A percentile compares a stretch with the other conserved stretches of the same genome.
phyloP scores from a whole-genome alignment of 2,797 vertebrate species.

The Neomorphus geoffroyi region DNA sequence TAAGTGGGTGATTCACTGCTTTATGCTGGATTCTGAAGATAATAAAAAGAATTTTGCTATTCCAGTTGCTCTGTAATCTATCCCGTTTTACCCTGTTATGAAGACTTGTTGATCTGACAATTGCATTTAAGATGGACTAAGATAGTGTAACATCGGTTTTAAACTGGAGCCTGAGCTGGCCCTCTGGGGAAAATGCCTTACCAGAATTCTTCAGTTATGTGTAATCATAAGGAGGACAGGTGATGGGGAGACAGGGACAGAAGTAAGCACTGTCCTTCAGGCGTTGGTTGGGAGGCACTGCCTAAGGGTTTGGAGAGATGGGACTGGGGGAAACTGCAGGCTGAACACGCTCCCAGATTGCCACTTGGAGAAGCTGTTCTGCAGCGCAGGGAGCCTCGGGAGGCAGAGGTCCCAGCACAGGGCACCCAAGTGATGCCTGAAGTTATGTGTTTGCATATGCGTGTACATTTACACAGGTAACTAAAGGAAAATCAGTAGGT shows the following conservation, averaged over 20 bases:
- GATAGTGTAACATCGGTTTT: accelerated
- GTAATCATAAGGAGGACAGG: neutral
- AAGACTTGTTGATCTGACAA: constrained; percentile 23
- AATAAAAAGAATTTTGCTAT: neutral
- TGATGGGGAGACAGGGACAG: neutral
- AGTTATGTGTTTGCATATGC: neutral
- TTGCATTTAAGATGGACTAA: neutral
- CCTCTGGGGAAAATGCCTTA: neutral
- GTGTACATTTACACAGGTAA: neutral
- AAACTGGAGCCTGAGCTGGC: neutral
- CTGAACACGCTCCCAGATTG: neutral
- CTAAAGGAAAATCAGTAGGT: neutral
- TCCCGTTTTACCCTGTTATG: neutral
- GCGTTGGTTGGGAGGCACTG: neutral
- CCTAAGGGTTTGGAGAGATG: neutral
- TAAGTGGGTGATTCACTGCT: neutral
- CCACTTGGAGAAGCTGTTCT: neutral
- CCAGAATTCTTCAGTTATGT: neutral
- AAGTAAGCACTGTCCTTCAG: neutral
- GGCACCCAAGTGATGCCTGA: accelerated
- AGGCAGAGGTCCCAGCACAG: accelerated
- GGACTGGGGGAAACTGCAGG: neutral
- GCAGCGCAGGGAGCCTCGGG: neutral
- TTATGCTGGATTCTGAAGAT: neutral
- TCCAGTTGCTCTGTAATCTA: neutral